phyloP scores from a whole-genome alignment of 2,888 invertebrate genomes.

The Pachycephus smyrnensis region DNA sequence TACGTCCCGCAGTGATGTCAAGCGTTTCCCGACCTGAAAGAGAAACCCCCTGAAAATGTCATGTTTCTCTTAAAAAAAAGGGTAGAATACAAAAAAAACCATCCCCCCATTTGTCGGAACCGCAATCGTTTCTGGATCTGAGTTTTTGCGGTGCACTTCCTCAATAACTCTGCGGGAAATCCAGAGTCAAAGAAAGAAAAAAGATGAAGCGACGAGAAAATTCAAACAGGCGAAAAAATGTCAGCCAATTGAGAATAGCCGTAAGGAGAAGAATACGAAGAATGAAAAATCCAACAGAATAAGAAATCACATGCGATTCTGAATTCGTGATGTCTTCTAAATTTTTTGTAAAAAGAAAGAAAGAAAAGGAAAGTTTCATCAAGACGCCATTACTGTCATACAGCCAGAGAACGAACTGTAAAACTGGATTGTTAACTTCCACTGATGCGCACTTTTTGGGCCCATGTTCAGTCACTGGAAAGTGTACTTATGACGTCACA shows the following conservation, averaged over 20 bases:
- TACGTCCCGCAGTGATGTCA: neutral
- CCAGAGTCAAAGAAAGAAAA: neutral
- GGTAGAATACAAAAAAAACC: neutral
- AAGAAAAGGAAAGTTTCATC: conserved; percentile 1
- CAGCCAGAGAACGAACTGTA: conserved; percentile 48
- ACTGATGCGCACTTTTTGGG: neutral
- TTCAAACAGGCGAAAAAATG: neutral
- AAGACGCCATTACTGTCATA: neutral
- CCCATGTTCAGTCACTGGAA: neutral
- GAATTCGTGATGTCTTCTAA: neutral
- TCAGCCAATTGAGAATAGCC: neutral
- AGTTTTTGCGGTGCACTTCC: neutral
- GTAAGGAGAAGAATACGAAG: neutral
- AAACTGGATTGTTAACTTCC: conserved; percentile 49
- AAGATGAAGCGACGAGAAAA: neutral
- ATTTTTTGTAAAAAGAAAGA: conserved; percentile 5
- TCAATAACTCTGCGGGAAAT: neutral
- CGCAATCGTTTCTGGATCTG: neutral
- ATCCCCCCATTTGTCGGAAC: neutral
- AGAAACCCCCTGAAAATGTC: neutral
- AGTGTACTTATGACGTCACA: neutral
- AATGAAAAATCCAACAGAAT: neutral
- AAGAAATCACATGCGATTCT: neutral
- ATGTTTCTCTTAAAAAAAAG: neutral
- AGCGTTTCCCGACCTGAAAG: neutral